Base-by-base conservation (phyloP, 1,140 invertebrate genomes). In the Tribolium castaneum region DNA sequence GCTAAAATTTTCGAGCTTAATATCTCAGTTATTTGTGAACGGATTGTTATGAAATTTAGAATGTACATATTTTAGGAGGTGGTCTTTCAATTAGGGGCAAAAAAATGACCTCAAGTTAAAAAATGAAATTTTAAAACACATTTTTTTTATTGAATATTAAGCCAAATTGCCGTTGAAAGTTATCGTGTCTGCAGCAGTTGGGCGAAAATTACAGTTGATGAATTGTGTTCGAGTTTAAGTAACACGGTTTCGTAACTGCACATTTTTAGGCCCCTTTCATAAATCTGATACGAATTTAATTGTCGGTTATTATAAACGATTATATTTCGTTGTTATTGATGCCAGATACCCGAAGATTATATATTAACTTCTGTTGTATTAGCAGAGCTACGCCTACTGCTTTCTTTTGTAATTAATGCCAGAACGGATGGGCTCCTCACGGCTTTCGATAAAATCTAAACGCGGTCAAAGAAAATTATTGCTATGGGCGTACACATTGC, bases 401-500 rank as follows among this genome's bases (percentile, higher is more conserved):
- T 78, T 78, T 78, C 77, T 78, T 74, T 62, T 19, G 52, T 77
- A 75, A 78, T 78, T 75, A 75, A 78, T 59, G 70, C 72, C 72
- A 35, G 54, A 30, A 25, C 22, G 54, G 76, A 77, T 56, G 76
- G 70, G 50, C 25, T 70, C 70, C 70, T 52, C 70, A 77, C 76
- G 70, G 52, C 16, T 73, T 73, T 77, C 51, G 76, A 77, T 77
- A 71, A 30, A 54, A 77, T 77, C 76, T 77, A 72, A 70, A 70
- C 71, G 13, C 52, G 52, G 56, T 34, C 19, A 34, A 30, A 34
- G 19, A 9, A 62, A 34, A 30, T 30, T 62, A 62, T 56, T 56
- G 16, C 25, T n/a, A 13, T 22, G 5, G 52, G 25, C 16, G 16
- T 30, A 5, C 9, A 30, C 25, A 34, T 45, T 19, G 9, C 34